Evolutionary conservation across 1,140 invertebrate genomes (phyloP), one percentile per base, ranked within the genome.

Genomic region (Calephelis virginiensis): DNA sequence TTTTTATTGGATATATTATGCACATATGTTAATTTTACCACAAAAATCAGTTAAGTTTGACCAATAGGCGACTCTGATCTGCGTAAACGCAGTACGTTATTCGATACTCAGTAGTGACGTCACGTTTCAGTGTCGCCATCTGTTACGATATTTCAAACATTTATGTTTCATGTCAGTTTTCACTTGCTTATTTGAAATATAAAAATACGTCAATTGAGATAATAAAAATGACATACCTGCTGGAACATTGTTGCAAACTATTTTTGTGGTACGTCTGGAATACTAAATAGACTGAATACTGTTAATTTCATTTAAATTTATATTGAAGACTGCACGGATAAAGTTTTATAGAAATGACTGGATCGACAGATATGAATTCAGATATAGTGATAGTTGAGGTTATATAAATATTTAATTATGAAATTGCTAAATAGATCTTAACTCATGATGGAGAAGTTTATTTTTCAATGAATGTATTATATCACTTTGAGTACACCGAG

Each of bases 221-320:
- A 40, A 40, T 40, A 40, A 40, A 40, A 40, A 40, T 5, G 40
- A 6, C 40, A 40, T 47, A 43, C 46, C 45, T 62, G 17, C 49
- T 46, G 45, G 60, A 17, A 17, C 17, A 17, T 17, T 17, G 17
- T 40, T 6, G 40, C 8, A 40, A 40, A 7, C 6, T 40, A 40
- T 40, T 40, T 40, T 40, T 40, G 40, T 40, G 40, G 40, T 40
- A 40, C 40, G 40, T 8, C 8, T 40, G 40, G 53, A 38, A 50
- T 64, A 64, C 49, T 64, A 49, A 64, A 64, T 86, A 88, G 85
- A 88, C 85, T 87, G 85, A 87, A 73, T 83, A 85, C 75, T 76
- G 68, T 81, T 85, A 81, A 82, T 76, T 75, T 77, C 70, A 74
- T 73, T 69, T 65, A 80, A 74, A 76, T 76, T 74, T 75, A 71